Evolutionary conservation across 2,888 invertebrate genomes (phyloP).

Genomic region (Tupiocoris notatus): DNA sequence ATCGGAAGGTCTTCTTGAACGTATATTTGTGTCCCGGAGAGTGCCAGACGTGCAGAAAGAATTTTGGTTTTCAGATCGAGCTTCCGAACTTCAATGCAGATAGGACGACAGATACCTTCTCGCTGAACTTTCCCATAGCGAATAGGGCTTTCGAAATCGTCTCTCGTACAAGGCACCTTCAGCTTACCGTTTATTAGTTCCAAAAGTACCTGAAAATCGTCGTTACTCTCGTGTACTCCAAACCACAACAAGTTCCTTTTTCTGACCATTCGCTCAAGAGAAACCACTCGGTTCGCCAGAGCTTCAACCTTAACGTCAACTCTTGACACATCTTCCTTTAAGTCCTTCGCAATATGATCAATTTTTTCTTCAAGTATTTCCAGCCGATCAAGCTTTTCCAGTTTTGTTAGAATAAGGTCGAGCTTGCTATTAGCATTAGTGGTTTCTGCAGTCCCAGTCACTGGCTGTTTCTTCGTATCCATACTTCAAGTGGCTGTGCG

Average conservation of each 20-base stretch:
- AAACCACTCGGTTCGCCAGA: not conserved
- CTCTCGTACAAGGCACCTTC: not conserved
- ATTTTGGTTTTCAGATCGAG: slow-evolving; percentile 21
- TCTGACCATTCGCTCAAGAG: not conserved
- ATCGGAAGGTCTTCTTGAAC: slow-evolving; percentile 24
- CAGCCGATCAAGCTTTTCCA: not conserved
- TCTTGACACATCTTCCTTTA: not conserved
- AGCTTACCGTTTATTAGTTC: not conserved
- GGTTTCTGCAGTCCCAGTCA: too few species aligned
- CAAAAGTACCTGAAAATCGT: not conserved
- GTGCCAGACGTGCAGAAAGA: not conserved
- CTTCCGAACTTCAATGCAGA: slow-evolving; percentile 11
- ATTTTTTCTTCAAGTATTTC: not conserved
- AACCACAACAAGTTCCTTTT: not conserved
- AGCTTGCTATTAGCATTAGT: too few species aligned
- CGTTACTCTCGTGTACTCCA: not conserved
- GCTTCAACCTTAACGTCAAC: not conserved
- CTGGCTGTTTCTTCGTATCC: too few species aligned
- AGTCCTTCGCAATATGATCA: not conserved
- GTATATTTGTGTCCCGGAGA: slow-evolving; percentile 1
- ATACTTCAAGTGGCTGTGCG: too few species aligned
- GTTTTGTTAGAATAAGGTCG: not conserved
- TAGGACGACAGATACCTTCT: not conserved
- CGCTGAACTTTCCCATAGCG: not conserved
- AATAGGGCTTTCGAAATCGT: not conserved